phyloP scores from a whole-genome alignment of 1,140 invertebrate species.

The Drosophila grimshawi region DNA sequence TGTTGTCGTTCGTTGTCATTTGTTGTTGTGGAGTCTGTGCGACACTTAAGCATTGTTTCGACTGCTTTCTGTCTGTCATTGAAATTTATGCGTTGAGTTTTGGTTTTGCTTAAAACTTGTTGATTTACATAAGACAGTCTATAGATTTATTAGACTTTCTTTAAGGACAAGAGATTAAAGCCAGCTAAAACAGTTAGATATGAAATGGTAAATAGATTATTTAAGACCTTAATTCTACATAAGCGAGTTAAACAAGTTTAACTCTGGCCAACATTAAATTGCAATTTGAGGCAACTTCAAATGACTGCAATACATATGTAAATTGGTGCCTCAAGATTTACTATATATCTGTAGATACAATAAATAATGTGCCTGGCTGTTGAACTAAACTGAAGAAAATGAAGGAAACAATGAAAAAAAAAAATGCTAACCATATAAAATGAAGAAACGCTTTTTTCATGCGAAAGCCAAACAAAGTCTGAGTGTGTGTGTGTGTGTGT shows the following conservation, averaged over 20 bases:
- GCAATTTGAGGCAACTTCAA: too few relatives aligned
- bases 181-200: too few relatives aligned
- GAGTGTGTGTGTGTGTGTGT: constrained; percentile 25
- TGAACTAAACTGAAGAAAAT: constrained; percentile 25
- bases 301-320: constrained; percentile 31
- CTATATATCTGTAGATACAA: constrained; percentile 28
- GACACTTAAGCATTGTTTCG: constrained; percentile 3
- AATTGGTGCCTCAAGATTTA: constrained; percentile 21
- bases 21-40: background rate
- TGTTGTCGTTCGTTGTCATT: too few relatives aligned
- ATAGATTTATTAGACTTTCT: background rate
- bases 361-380: constrained; percentile 16
- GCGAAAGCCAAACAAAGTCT: constrained; percentile 51
- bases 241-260: too few relatives aligned
- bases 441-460: constrained; percentile 70
- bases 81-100: constrained; percentile 7
- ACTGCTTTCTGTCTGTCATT: constrained; percentile 5
- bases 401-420: constrained; percentile 31
- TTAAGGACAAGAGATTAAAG: background rate
- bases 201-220: too few relatives aligned
- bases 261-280: too few relatives aligned
- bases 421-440: constrained; percentile 48
- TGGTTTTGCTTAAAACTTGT: constrained; percentile 51
- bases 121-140: constrained; percentile 44
- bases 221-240: too few relatives aligned